A percentile compares a stretch with the other conserved stretches of the same genome.
These are phyloP conservation scores for Lithophane leautieri DNA, from an alignment of 2,888 invertebrate genomes.

Conservation along the genomic window DNA sequence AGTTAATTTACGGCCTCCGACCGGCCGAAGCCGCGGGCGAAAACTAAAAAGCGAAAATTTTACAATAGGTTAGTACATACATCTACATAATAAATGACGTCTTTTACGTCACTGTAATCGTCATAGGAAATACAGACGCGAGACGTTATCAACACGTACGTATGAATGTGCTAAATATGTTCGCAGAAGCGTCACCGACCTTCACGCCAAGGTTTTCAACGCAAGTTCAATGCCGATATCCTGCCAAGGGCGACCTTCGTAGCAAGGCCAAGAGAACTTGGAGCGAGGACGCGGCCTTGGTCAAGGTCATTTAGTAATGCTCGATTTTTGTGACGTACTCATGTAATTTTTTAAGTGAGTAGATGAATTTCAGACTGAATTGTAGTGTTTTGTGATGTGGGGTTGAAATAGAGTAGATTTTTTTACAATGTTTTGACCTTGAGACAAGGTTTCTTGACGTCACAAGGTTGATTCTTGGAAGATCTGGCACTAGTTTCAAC, in stretches of 20 bases:
- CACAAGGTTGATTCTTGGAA: neutral
- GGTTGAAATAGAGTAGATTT: neutral
- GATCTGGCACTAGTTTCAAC: neutral
- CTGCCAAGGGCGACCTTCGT: conserved; percentile 70
- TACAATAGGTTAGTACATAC: neutral
- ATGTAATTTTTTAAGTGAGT: too few species aligned
- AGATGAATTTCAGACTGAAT: neutral
- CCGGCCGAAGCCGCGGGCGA: too few species aligned
- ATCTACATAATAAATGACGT: neutral
- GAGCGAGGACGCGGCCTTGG: conserved; percentile 65
- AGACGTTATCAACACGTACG: neutral
- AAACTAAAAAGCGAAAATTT: too few species aligned
- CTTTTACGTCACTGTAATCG: conserved; percentile 8
- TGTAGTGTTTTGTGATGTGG: neutral
- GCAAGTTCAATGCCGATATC: conserved; percentile 45
- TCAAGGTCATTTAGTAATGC: conserved; percentile 26
- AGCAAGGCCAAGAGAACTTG: conserved; percentile 71
- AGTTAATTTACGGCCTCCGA: too few species aligned
- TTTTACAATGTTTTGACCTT: conserved; percentile 22
- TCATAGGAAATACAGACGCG: neutral
- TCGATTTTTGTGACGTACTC: neutral
- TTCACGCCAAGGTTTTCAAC: conserved; percentile 64
- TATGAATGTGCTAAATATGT: conserved; percentile 42
- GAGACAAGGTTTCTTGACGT: conserved; percentile 48
- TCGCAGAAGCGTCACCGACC: conserved; percentile 45